A percentile compares a stretch with the other conserved stretches of the same genome.
Evolutionary conservation across 2,113 vertebrate species (phyloP).

Genomic region (Vicugna pacos): DNA sequence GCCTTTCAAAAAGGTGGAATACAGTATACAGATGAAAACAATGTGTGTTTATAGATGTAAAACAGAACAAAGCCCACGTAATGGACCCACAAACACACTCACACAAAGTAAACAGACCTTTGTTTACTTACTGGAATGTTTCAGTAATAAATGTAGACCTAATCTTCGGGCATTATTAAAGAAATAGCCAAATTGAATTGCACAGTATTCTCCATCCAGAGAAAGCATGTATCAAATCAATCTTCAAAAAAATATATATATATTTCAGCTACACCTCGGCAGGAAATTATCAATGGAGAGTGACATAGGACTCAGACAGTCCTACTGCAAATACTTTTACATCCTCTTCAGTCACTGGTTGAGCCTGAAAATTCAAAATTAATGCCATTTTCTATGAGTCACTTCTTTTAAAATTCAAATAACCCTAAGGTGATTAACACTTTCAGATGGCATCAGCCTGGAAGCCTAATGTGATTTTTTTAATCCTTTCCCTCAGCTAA

Average conservation of each 20-base stretch:
- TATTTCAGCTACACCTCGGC: neutral
- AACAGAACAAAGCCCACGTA: neutral
- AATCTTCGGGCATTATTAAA: neutral
- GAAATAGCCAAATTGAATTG: neutral
- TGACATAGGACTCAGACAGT: neutral
- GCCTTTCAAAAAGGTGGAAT: neutral
- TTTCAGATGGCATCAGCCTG: neutral
- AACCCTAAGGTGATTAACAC: neutral
- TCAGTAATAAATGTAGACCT: neutral
- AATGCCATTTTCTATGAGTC: neutral
- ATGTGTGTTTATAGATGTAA: neutral
- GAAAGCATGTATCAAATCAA: neutral
- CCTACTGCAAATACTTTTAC: neutral
- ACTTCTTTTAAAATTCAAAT: conserved; percentile 8
- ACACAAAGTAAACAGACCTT: neutral
- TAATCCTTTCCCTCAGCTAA: neutral
- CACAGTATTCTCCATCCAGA: neutral
- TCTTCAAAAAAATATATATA: neutral
- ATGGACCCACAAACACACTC: neutral
- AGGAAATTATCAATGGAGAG: neutral
- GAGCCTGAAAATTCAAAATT: neutral
- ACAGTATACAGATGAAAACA: neutral
- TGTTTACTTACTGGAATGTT: neutral
- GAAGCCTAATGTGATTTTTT: neutral
- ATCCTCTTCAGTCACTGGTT: neutral